Base-by-base conservation (phyloP, 1,140 invertebrate genomes). In the Trichonephila clavipes region DNA sequence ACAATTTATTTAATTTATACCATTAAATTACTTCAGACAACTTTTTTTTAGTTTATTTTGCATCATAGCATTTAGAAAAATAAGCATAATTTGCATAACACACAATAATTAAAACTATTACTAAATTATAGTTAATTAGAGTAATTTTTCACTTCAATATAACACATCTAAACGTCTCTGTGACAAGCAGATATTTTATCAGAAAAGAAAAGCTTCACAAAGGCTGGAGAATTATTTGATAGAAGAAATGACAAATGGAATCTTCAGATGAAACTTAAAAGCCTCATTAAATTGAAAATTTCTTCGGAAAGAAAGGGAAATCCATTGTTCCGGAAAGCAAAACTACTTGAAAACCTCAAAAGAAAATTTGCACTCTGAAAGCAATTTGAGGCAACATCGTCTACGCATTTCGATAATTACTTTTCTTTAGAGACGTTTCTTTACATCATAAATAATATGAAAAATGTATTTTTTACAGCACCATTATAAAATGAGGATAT, bases 291-390 rank as follows among this genome's bases (percentile, higher is more conserved):
- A 34, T 6, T 12, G 24, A 40, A 40, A 34, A 40, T 40, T 16
- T 40, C 72, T 77, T 77, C 34, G 28, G 72, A 77, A 77, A 34
- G 66, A 77, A 77, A 7, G 34, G 72, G 24, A 77, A 77, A 77
- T 77, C 28, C 72, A 77, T 77, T 14, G 72, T 40, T 77, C 34
- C 34, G 16, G 18, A 77, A 69, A 69, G 28, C 28, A 40, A 77
- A 28, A 18, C 28, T 40, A 34, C 28, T 19, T 3, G 5, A 77
- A 77, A 40, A 24, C 72, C 10, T 28, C 7, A 77, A 77, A 40
- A 28, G 34, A 40, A 77, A 40, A 34, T 28, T 18, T 18, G 72
- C 28, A 34, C 28, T 34, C 34, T 18, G 24, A 34, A 77, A 77
- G 28, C 28, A 77, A 77, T 69, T 69, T 24, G 66, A 69, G 10